Evolutionary conservation across 1,140 invertebrate genomes (phyloP).

Genomic region (Magallana ariakensis): DNA sequence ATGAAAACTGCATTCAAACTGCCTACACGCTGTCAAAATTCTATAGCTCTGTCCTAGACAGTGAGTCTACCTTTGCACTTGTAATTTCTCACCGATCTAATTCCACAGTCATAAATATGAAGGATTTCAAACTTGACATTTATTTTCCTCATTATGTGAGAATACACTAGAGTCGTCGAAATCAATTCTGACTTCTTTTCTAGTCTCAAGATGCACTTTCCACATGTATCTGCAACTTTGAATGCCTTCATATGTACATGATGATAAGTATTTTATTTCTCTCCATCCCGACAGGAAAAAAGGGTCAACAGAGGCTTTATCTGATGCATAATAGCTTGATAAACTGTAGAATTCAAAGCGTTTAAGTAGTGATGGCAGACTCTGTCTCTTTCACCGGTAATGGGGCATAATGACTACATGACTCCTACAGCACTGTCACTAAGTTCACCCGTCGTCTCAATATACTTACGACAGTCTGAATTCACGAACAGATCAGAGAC

Average conservation of each 20-base stretch:
- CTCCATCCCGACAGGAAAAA: background rate
- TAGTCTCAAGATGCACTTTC: background rate
- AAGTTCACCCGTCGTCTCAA: conserved; percentile 5
- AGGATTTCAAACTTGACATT: conserved; percentile 4
- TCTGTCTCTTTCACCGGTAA: background rate
- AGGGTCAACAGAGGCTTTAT: background rate
- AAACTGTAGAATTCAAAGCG: background rate
- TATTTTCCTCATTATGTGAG: background rate
- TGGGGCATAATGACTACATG: background rate
- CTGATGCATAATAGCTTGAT: background rate
- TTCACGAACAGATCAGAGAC: too few relatives aligned
- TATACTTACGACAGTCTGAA: background rate
- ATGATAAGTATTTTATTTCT: background rate
- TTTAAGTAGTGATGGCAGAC: background rate
- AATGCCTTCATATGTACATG: background rate
- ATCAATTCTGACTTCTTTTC: background rate
- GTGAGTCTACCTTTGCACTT: background rate
- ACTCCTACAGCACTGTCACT: background rate
- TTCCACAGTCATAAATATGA: background rate
- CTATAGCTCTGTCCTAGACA: background rate
- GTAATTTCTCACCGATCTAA: background rate
- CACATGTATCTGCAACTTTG: background rate
- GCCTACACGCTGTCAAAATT: conserved; percentile 11
- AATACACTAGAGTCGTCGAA: background rate
- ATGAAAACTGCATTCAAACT: background rate